Percentiles rank a stretch among this genome's conserved stretches.
These are phyloP conservation scores for Leptinotarsa tumamoca DNA, from an alignment of 2,888 invertebrate genomes.

Conservation along the genomic window DNA sequence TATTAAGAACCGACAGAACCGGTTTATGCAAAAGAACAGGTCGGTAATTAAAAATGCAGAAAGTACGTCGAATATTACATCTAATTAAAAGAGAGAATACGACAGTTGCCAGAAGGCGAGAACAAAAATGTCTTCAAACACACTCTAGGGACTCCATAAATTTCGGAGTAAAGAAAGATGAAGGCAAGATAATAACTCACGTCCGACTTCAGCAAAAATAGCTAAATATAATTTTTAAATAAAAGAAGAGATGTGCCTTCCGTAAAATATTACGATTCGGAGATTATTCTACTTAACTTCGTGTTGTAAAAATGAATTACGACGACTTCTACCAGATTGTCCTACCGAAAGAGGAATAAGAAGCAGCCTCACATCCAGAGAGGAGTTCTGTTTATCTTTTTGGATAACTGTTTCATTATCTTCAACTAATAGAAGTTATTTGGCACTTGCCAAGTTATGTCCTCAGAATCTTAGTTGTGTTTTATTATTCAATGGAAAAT, in stretches of 20 bases:
- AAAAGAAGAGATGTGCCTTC: conserved; percentile 54
- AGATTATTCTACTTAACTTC: conserved; percentile 42
- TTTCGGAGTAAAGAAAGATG: conserved; percentile 53
- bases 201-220: conserved; percentile 53
- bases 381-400: not conserved
- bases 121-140: conserved; percentile 57
- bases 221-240: conserved; percentile 57
- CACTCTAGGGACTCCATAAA: conserved; percentile 57
- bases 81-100: conserved; percentile 57
- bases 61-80: conserved; percentile 56
- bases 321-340: conserved; percentile 39
- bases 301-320: conserved; percentile 43
- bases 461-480: too few species aligned
- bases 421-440: not conserved
- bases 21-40: conserved; percentile 30
- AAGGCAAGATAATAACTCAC: conserved; percentile 57
- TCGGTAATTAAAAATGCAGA: conserved; percentile 57
- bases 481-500: too few species aligned
- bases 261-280: conserved; percentile 55
- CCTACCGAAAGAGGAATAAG: conserved; percentile 17
- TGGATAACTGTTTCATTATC: not conserved
- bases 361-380: not conserved
- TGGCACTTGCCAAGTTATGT: not conserved
- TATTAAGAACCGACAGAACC: conserved; percentile 33
- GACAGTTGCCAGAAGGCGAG: conserved; percentile 53